Base-by-base conservation (phyloP, 2,113 vertebrate species). In the Cyrtonyx montezumae region DNA sequence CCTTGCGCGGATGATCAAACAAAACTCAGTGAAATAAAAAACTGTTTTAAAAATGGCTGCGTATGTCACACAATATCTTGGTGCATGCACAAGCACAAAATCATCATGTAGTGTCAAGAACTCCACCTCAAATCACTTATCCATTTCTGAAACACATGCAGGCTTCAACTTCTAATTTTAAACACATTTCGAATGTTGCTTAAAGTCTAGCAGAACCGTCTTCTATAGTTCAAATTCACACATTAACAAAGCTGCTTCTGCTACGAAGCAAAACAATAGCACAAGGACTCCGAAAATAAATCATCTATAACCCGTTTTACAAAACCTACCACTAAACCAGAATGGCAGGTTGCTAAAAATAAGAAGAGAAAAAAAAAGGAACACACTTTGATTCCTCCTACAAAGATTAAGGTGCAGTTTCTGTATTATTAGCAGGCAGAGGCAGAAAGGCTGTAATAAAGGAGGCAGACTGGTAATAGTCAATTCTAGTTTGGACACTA, bases 1-100 rank as follows among this genome's bases (percentile, higher is more conserved):
- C 42, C 74, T 66, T 9, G 69, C n/a, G 74, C 13, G 78, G 53
- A 77, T 43, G 59, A 91, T 80, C 58, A 89, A 74, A 81, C 75
- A 88, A 67, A 92, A 74, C 17, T 40, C 58, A 58, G 32, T 51
- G 32, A 87, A 92, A 95, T 76, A 51, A 95, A 90, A 65, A 25
- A 81, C 7, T 73, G 22, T 8, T 93, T 79, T n/a, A 40, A 69
- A 84, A 87, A 73, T 22, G 40, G 30, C 23, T 48, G 30, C 51
- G 32, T 9, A 6, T 21, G 62, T 84, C 62, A 34, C 56, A 76
- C 22, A 21, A 15, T 13, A 65, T 9, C 34, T 59, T 12, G 48
- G 48, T 45, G 49, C 2, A 13, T 15, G 66, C 21, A 45, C 16
- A 53, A 3, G 11, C 12, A 42, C 11, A 59, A 8, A 56, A 30